Conservation (phyloP, 2,113 vertebrate species). For the Notiomystis cincta region DNA sequence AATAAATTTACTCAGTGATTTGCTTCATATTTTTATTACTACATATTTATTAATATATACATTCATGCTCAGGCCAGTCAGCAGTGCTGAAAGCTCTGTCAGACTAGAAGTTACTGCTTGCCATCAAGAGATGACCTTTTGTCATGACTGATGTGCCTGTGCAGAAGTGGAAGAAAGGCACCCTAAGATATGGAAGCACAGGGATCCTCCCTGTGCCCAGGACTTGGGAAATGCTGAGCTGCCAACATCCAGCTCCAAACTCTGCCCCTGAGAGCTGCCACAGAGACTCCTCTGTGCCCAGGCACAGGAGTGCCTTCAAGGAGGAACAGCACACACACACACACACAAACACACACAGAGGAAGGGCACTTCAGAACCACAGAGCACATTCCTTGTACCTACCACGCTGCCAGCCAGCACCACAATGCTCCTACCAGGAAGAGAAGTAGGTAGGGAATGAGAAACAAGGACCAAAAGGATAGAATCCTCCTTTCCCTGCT, state of each 20-base stretch:
- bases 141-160: accelerated
- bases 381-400: neutral
- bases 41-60: neutral
- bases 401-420: neutral
- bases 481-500: neutral
- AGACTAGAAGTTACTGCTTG: neutral
- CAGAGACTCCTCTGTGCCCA: neutral
- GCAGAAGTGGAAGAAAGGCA: neutral
- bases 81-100: neutral
- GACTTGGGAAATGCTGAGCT: neutral
- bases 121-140: neutral
- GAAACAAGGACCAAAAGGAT: neutral
- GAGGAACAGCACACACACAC: neutral
- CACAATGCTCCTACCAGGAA: neutral
- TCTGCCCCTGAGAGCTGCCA: neutral
- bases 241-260: neutral
- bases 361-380: neutral
- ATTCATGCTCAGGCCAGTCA: neutral
- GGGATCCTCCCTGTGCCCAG: neutral
- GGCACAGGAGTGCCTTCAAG: accelerated
- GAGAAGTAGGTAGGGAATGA: neutral
- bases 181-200: accelerated
- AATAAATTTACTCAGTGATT: neutral
- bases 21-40: neutral
- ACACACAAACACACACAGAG: accelerated